Base-by-base conservation (phyloP, 2,797 vertebrate species). In the Notolabrus celidotus region DNA sequence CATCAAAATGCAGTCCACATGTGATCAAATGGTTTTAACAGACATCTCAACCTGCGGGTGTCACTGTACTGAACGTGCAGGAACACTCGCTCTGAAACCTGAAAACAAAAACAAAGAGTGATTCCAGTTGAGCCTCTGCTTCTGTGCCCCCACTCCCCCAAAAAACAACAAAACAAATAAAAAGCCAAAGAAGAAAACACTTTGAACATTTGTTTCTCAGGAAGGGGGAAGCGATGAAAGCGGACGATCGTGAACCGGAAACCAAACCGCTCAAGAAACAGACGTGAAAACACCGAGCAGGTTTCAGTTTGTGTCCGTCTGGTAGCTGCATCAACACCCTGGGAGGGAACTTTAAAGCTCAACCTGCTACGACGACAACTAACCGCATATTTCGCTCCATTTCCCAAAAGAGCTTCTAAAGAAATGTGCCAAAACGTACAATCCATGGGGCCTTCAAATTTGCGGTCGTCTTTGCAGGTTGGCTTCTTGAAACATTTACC, bases 181-280 rank as follows among this genome's bases (percentile, higher is more conserved):
- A 57, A 34, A 5, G 5, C 25, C n/a, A 41, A 10, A 29, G n/a
- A 62, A 45, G 12, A n/a, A 50, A 74, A 72, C 17, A 3, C 67
- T 77, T 77, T 79, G 25, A 76, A 88, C 83, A 85, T 86, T 64
- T 70, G 77, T 57, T 78, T 83, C 61, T 67, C 79, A 74, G 74
- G 53, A 65, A n/a, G n/a, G 19, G 47, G 27, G 29, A 77, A 51
- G 55, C 49, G 17, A 41, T 49, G 57, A 66, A 65, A 74, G 62
- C 45, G 31, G 55, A 71, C 6, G 10, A 61, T 79, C 66, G 53
- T 23, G 53, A 79, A 74, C 31, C 61, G 25, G 33, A 71, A 81
- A 49, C 25, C 46, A 16, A 42, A 42, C n/a, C n/a, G n/a, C n/a
- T n/a, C n/a, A n/a, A 10, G 19, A 9, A 20, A 43, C 19, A 45